Evolutionary conservation across 2,888 invertebrate genomes (phyloP), one percentile per base, ranked within the genome.

Genomic region (Alloscopus bannaensis): DNA sequence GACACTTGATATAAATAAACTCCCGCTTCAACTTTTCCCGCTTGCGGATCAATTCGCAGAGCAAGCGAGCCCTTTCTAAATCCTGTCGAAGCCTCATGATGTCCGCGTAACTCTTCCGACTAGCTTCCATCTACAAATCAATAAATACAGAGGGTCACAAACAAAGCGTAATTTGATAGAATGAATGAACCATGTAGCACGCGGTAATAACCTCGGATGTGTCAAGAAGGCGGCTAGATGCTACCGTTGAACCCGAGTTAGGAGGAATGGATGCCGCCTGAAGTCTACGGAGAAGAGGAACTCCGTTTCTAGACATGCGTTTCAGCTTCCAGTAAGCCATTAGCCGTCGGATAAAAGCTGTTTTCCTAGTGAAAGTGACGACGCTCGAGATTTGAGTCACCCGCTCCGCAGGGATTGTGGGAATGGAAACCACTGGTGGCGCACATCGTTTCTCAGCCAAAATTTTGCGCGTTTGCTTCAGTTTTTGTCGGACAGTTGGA

Each of bases 281-380:
- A 29, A 97, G 89, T 4, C 98, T 90, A 52, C 98, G 89, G 78
- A 99, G 89, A 78, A 99, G 90, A 0, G 99, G 99, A 8, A 98
- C 98, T 0, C 99, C 99, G 87, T 98, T 98, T 64, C 99, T 90
- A 82, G 94, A 94, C 87, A 97, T 96, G 0, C 99, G 90, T 88
- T 99, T 99, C 52, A 99, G 89, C 2, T 97, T 98, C 99, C 99
- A 99, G 88, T 98, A 99, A 0, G 97, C 95, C 71, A 98, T 93
- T 16, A 99, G 90, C 2, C 96, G 91, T 87, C 95, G 94, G 86
- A 98, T 93, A 86, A 99, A 94, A 85, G 94, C 93, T 26, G 94
- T 93, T 82, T 94, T 92, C 86, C 95, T 94, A 24, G 93, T 91
- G 78, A 92, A 89, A 62, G 88, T 89, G 6, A 97, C 94, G 87